These are phyloP conservation scores for Plagodis pulveraria DNA, from an alignment of 2,888 invertebrate genomes.

Conservation along the genomic window DNA sequence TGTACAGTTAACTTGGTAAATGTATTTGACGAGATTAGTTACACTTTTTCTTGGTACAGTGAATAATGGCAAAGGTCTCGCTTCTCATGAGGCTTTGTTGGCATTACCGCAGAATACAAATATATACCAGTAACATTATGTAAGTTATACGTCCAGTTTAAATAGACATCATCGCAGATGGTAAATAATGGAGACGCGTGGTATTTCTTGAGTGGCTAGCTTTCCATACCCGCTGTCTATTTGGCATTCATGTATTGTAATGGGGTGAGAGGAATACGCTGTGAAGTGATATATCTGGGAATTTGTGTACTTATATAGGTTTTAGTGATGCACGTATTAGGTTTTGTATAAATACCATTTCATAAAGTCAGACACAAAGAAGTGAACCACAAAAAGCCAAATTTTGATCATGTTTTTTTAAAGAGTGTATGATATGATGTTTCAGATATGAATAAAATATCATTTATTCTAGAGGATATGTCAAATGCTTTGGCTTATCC, in stretches of 20 bases:
- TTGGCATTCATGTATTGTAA: constrained; percentile 21
- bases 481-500: too few species aligned
- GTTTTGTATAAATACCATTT: too few species aligned
- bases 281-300: too few species aligned
- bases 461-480: too few species aligned
- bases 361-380: too few species aligned
- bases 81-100: constrained; percentile 28
- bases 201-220: constrained; percentile 7
- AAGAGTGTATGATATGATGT: too few species aligned
- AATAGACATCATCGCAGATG: constrained; percentile 5
- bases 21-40: constrained; percentile 34
- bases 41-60: constrained; percentile 37
- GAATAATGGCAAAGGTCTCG: constrained; percentile 28
- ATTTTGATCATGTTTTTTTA: too few species aligned
- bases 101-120: neutral
- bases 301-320: too few species aligned
- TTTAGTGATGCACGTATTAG: too few species aligned
- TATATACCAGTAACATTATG: constrained; percentile 5
- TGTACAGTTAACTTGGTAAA: constrained; percentile 4
- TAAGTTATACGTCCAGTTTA: constrained; percentile 14
- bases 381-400: too few species aligned
- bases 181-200: constrained; percentile 9
- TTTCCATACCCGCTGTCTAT: constrained; percentile 10
- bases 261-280: too few species aligned
- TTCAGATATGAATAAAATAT: too few species aligned